phyloP scores from a whole-genome alignment of 2,797 vertebrate genomes.

The Atherinosoma microstoma region DNA sequence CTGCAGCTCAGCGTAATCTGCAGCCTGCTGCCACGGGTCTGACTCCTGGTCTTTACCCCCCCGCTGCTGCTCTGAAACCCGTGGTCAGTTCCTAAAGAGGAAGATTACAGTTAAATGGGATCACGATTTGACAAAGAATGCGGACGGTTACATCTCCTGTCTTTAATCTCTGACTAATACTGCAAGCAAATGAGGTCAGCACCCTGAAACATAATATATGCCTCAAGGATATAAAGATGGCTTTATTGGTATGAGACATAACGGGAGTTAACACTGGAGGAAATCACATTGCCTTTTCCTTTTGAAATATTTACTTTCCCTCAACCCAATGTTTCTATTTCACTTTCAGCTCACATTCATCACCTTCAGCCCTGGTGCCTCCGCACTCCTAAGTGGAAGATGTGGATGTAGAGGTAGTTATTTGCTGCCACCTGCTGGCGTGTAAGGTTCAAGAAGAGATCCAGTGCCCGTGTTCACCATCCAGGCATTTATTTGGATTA shows the following conservation, averaged over 20 bases:
- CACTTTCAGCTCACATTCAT: background rate
- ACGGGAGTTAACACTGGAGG: background rate
- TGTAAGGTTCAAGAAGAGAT: background rate
- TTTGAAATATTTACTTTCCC: slow-evolving; percentile 13
- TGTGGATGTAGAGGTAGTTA: slow-evolving; percentile 6
- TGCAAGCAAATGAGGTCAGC: slow-evolving; percentile 51
- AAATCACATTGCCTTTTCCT: slow-evolving; percentile 1
- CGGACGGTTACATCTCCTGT: slow-evolving; percentile 25
- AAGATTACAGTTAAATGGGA: slow-evolving; percentile 41
- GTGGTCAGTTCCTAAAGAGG: slow-evolving; percentile 29
- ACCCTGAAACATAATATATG: slow-evolving; percentile 13
- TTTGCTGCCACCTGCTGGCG: slow-evolving; percentile 78
- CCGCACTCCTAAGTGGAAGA: background rate
- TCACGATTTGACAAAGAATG: slow-evolving; percentile 28
- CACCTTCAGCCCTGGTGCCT: background rate
- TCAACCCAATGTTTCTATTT: background rate
- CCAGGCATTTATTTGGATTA: background rate
- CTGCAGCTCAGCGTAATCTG: slow-evolving; percentile 63
- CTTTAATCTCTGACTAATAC: slow-evolving; percentile 49
- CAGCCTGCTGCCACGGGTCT: slow-evolving; percentile 49
- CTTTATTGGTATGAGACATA: slow-evolving; percentile 6
- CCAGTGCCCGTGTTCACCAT: background rate
- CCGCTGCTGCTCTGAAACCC: slow-evolving; percentile 36
- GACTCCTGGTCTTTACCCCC: slow-evolving; percentile 31
- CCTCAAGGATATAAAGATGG: slow-evolving; percentile 14